These are phyloP conservation scores for Anastrepha ludens DNA, from an alignment of 1,140 invertebrate genomes.

Conservation along the genomic window DNA sequence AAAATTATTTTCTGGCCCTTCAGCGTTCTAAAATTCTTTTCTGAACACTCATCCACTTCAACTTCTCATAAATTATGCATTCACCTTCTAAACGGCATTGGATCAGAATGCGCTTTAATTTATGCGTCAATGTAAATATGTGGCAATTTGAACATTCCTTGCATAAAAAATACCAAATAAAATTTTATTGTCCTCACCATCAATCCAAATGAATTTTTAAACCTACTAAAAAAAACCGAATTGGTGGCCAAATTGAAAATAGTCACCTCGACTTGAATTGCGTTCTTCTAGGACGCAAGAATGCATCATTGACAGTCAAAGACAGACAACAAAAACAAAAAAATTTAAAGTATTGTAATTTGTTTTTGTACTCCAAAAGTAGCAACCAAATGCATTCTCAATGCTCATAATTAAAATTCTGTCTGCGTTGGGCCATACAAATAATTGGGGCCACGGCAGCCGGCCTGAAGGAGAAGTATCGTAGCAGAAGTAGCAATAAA, in stretches of 20 bases:
- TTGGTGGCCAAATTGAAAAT: conserved; percentile 34
- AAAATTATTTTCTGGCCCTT: no score
- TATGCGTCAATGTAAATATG: not conserved
- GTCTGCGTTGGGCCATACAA: conserved; percentile 38
- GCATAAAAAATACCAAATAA: not conserved
- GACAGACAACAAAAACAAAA: not conserved
- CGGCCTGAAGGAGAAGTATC: conserved; percentile 10
- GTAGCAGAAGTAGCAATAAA: conserved; percentile 13
- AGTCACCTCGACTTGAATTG: conserved; percentile 39
- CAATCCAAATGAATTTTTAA: not conserved
- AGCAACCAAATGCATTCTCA: conserved; percentile 49
- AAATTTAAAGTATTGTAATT: no score
- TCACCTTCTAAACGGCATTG: conserved; percentile 34
- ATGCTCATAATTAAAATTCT: conserved; percentile 52
- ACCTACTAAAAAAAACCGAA: not conserved
- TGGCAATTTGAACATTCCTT: conserved; percentile 1
- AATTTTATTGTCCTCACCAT: not conserved
- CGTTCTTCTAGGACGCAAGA: conserved; percentile 45
- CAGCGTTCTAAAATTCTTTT: no score
- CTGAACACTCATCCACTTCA: not conserved
- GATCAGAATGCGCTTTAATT: conserved; percentile 31
- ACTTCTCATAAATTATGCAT: not conserved
- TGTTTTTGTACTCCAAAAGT: conserved; percentile 15
- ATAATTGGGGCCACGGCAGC: conserved; percentile 43
- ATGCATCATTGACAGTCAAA: conserved; percentile 52